phyloP scores from a whole-genome alignment of 2,797 vertebrate genomes.

The Anabas testudineus region DNA sequence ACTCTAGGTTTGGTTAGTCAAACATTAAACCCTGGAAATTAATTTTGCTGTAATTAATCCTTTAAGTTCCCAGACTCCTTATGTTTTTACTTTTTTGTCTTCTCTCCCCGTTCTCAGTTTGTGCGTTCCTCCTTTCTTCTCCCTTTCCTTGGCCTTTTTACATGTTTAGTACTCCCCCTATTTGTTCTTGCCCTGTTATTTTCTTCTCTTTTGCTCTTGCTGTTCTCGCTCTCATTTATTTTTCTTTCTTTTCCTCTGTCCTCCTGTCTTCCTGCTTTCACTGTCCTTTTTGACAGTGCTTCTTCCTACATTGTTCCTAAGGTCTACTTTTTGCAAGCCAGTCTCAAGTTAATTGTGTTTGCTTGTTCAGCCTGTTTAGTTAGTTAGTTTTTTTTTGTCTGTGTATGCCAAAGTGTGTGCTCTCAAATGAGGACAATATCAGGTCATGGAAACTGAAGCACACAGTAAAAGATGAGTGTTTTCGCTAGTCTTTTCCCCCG shows the following conservation, averaged over 20 bases:
- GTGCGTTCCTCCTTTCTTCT: neutral
- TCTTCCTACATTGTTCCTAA: constrained; percentile 32
- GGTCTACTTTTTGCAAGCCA: constrained; percentile 54
- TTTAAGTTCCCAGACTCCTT: neutral
- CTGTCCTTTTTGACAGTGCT: constrained; percentile 21
- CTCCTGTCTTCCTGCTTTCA: constrained; percentile 1
- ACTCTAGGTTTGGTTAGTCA: neutral
- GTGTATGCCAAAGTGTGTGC: neutral
- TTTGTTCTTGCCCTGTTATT: constrained; percentile 10
- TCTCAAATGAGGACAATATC: constrained; percentile 39
- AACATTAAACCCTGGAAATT: neutral
- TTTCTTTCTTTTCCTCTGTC: neutral
- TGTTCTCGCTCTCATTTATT: neutral
- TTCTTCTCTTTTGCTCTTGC: neutral
- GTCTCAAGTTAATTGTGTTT: constrained; percentile 73
- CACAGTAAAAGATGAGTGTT: constrained; percentile 46
- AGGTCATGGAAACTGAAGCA: constrained; percentile 45
- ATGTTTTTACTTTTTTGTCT: neutral
- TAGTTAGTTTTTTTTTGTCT: constrained; percentile 19
- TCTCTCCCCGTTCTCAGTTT: neutral
- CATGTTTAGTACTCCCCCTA: neutral
- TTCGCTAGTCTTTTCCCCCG: constrained; percentile 14
- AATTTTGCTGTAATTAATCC: neutral
- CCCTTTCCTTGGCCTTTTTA: neutral
- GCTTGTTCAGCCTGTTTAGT: constrained; percentile 56